Evolutionary conservation across 2,888 invertebrate genomes (phyloP).

Genomic region (Trachelus troglodyta): DNA sequence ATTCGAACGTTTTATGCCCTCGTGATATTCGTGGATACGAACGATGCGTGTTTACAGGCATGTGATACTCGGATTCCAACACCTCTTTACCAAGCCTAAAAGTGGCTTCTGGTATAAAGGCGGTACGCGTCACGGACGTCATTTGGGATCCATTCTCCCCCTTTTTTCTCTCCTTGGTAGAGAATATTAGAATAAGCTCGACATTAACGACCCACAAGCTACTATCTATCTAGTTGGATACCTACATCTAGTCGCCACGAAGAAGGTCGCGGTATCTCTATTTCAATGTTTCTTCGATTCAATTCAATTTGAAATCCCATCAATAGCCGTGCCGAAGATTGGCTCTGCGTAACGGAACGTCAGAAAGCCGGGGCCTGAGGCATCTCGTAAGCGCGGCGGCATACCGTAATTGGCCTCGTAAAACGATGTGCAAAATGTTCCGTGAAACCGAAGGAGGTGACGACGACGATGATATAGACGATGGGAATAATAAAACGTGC

Average conservation of each 20-base stretch:
- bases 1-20: conserved; percentile 54
- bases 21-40: conserved; percentile 1
- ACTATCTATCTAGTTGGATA: background rate
- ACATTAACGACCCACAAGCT: background rate
- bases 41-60: background rate
- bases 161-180: background rate
- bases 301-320: background rate
- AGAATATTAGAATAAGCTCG: background rate
- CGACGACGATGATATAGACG: background rate
- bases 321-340: background rate
- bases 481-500: background rate
- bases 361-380: background rate
- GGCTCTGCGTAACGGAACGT: background rate
- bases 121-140: background rate
- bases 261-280: conserved; percentile 10
- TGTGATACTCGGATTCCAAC: background rate
- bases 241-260: background rate
- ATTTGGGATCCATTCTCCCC: background rate
- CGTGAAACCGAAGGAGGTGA: conserved; percentile 33
- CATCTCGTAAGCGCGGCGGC: conserved; percentile 37
- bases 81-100: background rate
- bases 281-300: conserved; percentile 19
- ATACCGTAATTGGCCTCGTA: conserved; percentile 42
- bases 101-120: background rate
- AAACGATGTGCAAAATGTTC: conserved; percentile 37